Evolutionary conservation across 1,140 invertebrate species (phyloP).

Genomic region (Pachyrhynchus sulphureomaculatus): DNA sequence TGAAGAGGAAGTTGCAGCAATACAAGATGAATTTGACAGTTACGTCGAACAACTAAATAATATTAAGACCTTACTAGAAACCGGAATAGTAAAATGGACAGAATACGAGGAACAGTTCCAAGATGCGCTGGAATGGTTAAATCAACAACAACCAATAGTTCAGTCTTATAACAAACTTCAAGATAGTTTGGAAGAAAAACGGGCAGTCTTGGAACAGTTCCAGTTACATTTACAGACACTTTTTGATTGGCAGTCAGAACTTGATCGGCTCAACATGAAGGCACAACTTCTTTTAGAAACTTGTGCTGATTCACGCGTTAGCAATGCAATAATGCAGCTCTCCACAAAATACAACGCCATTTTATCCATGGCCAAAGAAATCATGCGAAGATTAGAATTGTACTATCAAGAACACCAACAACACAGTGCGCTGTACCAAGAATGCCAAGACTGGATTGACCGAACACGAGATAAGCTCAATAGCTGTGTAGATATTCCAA

Average conservation of each 20-base stretch:
- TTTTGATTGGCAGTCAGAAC: constrained; percentile 90
- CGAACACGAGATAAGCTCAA: constrained; percentile 78
- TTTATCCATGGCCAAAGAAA: constrained; percentile 88
- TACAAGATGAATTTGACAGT: constrained; percentile 86
- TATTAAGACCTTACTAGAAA: constrained; percentile 81
- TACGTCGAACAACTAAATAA: constrained; percentile 76
- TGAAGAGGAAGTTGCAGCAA: constrained; percentile 84
- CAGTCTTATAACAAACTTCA: constrained; percentile 90
- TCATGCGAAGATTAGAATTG: constrained; percentile 85
- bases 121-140: constrained; percentile 85
- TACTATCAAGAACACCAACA: constrained; percentile 92
- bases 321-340: constrained; percentile 90
- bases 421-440: constrained; percentile 83
- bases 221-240: constrained; percentile 86
- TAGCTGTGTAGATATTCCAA: constrained; percentile 75
- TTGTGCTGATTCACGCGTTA: constrained; percentile 89
- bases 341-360: constrained; percentile 93
- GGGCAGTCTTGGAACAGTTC: constrained; percentile 86
- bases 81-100: constrained; percentile 91
- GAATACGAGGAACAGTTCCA: constrained; percentile 93
- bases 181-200: constrained; percentile 85
- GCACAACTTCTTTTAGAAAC: constrained; percentile 88
- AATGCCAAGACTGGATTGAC: constrained; percentile 90
- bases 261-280: constrained; percentile 89
- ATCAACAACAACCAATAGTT: constrained; percentile 81